phyloP scores from a whole-genome alignment of 2,888 invertebrate genomes.

The Aquatica leii region DNA sequence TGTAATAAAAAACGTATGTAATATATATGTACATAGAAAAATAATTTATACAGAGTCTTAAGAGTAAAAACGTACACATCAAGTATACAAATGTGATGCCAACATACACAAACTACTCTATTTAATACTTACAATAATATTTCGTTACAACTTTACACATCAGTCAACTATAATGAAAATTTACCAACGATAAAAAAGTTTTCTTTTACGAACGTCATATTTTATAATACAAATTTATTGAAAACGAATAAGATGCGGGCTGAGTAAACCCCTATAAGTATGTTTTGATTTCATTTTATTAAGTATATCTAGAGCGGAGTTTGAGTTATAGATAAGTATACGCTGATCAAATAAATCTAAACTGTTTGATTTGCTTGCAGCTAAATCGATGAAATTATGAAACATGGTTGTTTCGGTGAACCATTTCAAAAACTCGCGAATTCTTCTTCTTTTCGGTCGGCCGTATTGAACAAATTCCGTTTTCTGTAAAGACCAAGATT shows the following conservation, averaged over 20 bases:
- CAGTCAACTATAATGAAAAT: not conserved
- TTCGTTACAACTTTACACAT: not conserved
- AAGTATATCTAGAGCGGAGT: conserved; percentile 52
- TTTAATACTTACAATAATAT: not conserved
- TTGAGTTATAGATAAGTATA: conserved; percentile 56
- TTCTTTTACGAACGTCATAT: not conserved
- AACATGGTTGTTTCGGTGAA: conserved; percentile 90
- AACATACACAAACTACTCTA: not conserved
- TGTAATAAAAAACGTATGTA: too few relatives aligned
- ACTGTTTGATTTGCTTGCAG: conserved; percentile 51
- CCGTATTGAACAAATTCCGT: conserved; percentile 72
- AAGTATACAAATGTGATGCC: not conserved
- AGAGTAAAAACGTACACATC: not conserved
- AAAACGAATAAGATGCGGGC: conserved; percentile 17
- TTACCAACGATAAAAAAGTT: too few relatives aligned
- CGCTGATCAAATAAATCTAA: conserved; percentile 56
- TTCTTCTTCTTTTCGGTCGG: conserved; percentile 65
- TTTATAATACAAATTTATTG: conserved; percentile 15
- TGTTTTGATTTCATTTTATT: conserved; percentile 57
- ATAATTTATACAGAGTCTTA: too few relatives aligned
- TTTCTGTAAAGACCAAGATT: conserved; percentile 77
- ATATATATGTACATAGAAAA: too few relatives aligned
- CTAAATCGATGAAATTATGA: conserved; percentile 72
- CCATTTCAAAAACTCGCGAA: conserved; percentile 83
- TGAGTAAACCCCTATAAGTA: conserved; percentile 29